Conservation (phyloP, 1,140 invertebrate genomes). For the Hesperophylax magnus region DNA sequence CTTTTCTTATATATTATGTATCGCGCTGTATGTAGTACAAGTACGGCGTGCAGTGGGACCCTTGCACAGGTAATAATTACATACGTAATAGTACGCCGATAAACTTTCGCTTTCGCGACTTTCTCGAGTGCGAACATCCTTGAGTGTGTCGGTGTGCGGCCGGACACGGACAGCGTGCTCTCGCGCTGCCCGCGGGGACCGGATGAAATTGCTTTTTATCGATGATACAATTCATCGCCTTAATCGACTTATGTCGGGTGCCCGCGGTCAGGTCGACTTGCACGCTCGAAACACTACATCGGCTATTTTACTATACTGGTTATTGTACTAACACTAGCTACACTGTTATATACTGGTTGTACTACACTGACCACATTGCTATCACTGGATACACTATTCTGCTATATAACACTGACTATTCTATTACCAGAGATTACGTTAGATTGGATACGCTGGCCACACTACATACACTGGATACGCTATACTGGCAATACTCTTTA, state of each 20-base stretch:
- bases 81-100: constrained; percentile 13
- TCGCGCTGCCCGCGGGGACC: neutral
- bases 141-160: neutral
- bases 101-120: constrained; percentile 34
- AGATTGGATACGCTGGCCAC: too few relatives aligned
- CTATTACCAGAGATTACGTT: too few relatives aligned
- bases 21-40: neutral
- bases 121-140: constrained; percentile 27
- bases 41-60: neutral
- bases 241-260: neutral
- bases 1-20: too few relatives aligned
- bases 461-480: too few relatives aligned
- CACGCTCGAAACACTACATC: too few relatives aligned
- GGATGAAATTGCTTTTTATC: constrained; percentile 9
- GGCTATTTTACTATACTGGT: too few relatives aligned
- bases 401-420: too few relatives aligned
- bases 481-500: too few relatives aligned
- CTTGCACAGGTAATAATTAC: constrained; percentile 21
- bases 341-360: too few relatives aligned
- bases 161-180: neutral
- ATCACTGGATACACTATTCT: too few relatives aligned
- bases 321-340: too few relatives aligned
- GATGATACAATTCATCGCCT: constrained; percentile 15
- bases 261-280: neutral
- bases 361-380: too few relatives aligned